Base-by-base conservation (phyloP, 2,888 invertebrate species). In the Drosophila subquinaria region DNA sequence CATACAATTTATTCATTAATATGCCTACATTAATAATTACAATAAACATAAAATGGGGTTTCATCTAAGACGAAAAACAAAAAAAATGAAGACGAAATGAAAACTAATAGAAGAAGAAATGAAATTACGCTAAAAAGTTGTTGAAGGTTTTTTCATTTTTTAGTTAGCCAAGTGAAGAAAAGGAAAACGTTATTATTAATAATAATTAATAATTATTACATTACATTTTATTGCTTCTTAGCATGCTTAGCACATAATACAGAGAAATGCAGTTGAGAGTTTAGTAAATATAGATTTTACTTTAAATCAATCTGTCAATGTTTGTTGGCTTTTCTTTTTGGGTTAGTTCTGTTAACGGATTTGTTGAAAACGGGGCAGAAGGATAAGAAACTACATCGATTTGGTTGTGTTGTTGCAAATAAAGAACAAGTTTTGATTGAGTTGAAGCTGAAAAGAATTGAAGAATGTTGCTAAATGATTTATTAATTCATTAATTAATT, bases 341-440 rank as follows among this genome's bases (percentile, higher is more conserved):
- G 40, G 69, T 68, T 35, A 23, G 23, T 65, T 59, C 60, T 68
- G 66, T 84, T 81, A 67, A 55, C 4, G 33, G 36, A 66, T 73
- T 60, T 68, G 73, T 76, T 73, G 40, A 36, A 35, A 52, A 30
- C 2, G 13, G 42, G 35, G 10, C 40, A 35, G 33, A 38, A 36
- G 42, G 43, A 72, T 42, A 69, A 50, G 70, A 79, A 85, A 82
- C 80, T 83, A 90, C 91, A 92, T 91, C 91, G 91, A 92, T 90
- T 92, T 91, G 92, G 91, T 92, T 92, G 91, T 91, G 90, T 91
- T 91, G 90, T 91, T 89, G 82, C 82, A 71, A 85, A 78, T 76
- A 64, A 79, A 79, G 66, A 75, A 55, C 43, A 81, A 72, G 65
- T 55, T 57, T 79, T 42, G 55, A 35, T 35, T 38, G 47, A 40